Evolutionary conservation across 2,797 vertebrate species (phyloP).

Genomic region (Phyllotis vaccarum): DNA sequence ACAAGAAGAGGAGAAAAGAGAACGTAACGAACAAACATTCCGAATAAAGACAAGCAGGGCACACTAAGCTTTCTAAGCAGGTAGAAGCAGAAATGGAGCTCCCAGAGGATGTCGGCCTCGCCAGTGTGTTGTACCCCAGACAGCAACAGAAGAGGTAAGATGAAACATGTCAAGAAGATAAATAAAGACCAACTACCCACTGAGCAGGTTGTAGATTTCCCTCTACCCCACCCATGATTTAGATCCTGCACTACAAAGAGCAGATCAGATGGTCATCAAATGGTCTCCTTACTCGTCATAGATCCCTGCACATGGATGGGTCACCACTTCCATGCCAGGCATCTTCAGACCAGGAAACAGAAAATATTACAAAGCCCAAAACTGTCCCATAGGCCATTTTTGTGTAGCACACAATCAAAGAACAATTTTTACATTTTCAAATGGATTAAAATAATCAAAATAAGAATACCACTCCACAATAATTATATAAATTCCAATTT

Average conservation of each 20-base stretch:
- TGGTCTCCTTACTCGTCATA: background rate
- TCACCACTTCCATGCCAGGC: background rate
- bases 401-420: background rate
- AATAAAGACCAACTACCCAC: background rate
- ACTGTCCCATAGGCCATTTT: background rate
- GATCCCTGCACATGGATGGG: background rate
- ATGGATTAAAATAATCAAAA: background rate
- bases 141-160: background rate
- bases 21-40: background rate
- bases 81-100: background rate
- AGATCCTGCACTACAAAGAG: background rate
- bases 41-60: background rate
- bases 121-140: background rate
- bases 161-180: background rate
- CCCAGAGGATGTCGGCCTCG: background rate
- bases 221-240: background rate
- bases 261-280: background rate
- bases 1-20: background rate
- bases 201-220: background rate
- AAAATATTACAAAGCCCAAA: background rate
- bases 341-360: background rate
- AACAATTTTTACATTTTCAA: slow-evolving; percentile 6
- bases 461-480: background rate
- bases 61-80: background rate
- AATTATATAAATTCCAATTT: background rate